Percentiles rank a stretch among this genome's conserved stretches.
Conservation (phyloP, 53 echinoderm and acorn worm species). For the Echinometra lucunter region DNA sequence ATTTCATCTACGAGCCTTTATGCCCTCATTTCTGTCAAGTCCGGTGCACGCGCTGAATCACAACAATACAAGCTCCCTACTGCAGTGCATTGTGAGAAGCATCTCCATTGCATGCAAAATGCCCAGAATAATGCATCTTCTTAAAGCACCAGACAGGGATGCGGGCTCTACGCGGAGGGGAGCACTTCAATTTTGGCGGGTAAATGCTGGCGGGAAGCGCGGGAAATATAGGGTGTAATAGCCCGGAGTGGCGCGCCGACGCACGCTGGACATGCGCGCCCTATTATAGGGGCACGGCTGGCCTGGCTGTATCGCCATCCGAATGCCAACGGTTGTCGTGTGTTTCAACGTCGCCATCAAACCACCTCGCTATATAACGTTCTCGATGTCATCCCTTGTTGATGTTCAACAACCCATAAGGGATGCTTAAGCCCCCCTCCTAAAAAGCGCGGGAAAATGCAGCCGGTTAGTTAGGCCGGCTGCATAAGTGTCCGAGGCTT, state of each 20-base stretch:
- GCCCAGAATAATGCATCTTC: neutral
- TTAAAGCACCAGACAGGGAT: neutral
- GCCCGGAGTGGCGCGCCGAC: constrained; percentile 13
- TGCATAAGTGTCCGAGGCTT: neutral
- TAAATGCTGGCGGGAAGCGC: constrained; percentile 5
- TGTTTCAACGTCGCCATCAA: neutral
- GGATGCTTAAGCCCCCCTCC: neutral
- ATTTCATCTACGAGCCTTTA: neutral
- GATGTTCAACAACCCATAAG: neutral
- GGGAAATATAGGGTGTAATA: constrained; percentile 3
- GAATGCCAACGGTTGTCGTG: neutral
- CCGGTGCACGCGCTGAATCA: constrained; percentile 2
- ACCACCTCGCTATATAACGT: neutral
- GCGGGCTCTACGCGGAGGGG: neutral
- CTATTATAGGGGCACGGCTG: neutral
- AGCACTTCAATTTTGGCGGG: constrained; percentile 10
- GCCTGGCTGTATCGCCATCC: neutral
- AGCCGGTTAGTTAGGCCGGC: neutral
- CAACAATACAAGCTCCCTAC: neutral
- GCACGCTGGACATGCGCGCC: constrained; percentile 14
- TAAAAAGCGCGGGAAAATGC: neutral
- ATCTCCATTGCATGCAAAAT: neutral
- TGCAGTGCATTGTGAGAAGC: neutral
- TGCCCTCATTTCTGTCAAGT: neutral
- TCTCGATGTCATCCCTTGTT: constrained; percentile 2